A percentile compares a stretch with the other conserved stretches of the same genome.
These are phyloP conservation scores for Epinephelus coioides DNA, from an alignment of 2,797 vertebrate species.

Conservation along the genomic window DNA sequence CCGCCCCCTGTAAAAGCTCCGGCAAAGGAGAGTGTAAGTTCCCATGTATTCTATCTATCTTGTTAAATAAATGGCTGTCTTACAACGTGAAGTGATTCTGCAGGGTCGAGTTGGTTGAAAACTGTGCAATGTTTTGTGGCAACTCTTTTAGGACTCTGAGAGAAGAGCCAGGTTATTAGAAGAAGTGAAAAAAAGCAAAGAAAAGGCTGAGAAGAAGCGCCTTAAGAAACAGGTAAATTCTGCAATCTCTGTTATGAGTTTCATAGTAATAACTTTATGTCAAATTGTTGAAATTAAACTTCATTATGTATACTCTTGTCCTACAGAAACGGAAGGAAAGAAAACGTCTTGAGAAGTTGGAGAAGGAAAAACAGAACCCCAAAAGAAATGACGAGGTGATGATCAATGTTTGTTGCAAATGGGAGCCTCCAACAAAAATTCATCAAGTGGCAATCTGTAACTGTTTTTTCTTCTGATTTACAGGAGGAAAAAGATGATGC, in stretches of 20 bases:
- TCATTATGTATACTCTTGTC: background rate
- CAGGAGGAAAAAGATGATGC: constrained; percentile 62
- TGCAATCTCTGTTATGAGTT: fast-evolving
- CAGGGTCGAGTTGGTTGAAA: background rate
- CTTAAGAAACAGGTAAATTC: constrained; percentile 72
- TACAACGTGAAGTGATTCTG: background rate
- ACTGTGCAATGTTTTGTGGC: background rate
- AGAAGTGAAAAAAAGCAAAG: constrained; percentile 58
- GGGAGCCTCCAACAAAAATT: background rate
- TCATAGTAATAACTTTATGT: background rate
- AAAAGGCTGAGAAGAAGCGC: constrained; percentile 75
- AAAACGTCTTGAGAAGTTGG: constrained; percentile 62
- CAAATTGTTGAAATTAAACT: background rate
- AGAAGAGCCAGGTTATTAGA: constrained; percentile 55
- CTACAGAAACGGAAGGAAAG: constrained; percentile 74
- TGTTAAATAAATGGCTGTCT: background rate
- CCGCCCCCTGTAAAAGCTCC: constrained; percentile 9
- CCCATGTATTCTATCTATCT: background rate
- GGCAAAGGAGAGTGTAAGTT: constrained; percentile 59
- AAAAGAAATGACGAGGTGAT: constrained; percentile 53
- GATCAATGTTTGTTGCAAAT: background rate
- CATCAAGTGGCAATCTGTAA: background rate
- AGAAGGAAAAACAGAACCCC: constrained; percentile 58
- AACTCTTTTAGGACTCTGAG: constrained; percentile 57
- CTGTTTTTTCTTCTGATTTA: background rate